These are phyloP conservation scores for Drosophila ercepeae DNA, from an alignment of 1,140 invertebrate species.

Conservation along the genomic window DNA sequence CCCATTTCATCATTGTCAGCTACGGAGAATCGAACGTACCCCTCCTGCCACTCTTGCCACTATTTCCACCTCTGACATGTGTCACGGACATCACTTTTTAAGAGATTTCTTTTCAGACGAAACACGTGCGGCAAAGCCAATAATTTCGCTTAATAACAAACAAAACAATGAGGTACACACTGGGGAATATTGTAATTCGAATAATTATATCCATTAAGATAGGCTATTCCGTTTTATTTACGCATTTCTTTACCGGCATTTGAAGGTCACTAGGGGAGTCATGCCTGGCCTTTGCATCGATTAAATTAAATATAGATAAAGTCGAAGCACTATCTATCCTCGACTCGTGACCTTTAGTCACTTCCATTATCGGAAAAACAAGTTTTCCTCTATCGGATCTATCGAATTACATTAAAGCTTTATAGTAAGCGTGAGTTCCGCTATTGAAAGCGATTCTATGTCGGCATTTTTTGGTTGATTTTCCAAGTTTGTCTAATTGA, in stretches of 20 bases:
- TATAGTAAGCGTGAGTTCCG: slow-evolving; percentile 65
- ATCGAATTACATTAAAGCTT: slow-evolving; percentile 51
- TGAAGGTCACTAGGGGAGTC: slow-evolving; percentile 35
- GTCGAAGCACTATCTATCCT: slow-evolving; percentile 45
- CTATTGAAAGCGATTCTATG: slow-evolving; percentile 47
- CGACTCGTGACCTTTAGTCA: slow-evolving; percentile 58
- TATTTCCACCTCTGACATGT: slow-evolving; percentile 39
- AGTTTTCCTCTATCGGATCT: slow-evolving; percentile 54
- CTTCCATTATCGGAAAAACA: slow-evolving; percentile 56
- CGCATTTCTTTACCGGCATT: slow-evolving; percentile 44
- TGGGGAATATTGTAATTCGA: slow-evolving; percentile 15
- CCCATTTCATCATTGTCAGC: slow-evolving; percentile 75
- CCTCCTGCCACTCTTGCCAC: background rate
- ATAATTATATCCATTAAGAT: slow-evolving; percentile 32
- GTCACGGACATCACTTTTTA: slow-evolving; percentile 50
- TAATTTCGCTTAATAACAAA: slow-evolving; percentile 64
- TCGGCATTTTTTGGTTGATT: slow-evolving; percentile 11
- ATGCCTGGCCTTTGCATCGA: slow-evolving; percentile 48
- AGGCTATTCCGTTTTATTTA: slow-evolving; percentile 6
- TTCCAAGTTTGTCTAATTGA: slow-evolving; percentile 51
- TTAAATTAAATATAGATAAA: slow-evolving; percentile 54
- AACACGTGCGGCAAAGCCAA: slow-evolving; percentile 71
- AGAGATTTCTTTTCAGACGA: slow-evolving; percentile 24
- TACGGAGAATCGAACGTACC: slow-evolving; percentile 9
- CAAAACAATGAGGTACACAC: slow-evolving; percentile 8